Conservation (phyloP, 2,113 vertebrate species). For the Sinocyclocheilus anophthalmus region DNA sequence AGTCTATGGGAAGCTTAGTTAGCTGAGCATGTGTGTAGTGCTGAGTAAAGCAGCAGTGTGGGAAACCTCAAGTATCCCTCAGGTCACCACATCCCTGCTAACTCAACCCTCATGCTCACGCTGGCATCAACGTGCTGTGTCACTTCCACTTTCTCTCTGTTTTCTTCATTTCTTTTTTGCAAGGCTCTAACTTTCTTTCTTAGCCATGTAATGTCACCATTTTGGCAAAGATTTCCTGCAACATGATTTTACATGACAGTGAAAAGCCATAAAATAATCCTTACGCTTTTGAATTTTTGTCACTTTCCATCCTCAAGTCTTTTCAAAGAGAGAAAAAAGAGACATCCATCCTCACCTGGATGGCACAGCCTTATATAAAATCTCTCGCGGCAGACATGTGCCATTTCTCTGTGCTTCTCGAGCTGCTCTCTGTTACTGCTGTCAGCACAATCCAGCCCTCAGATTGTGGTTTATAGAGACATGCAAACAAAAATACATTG, state of each 20-base stretch:
- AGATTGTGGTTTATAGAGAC: constrained; percentile 11
- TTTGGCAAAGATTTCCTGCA: neutral
- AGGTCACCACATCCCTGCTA: constrained; percentile 53
- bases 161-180: constrained; percentile 14
- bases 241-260: neutral
- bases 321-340: neutral
- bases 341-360: neutral
- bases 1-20: constrained; percentile 1
- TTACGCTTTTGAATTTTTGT: neutral
- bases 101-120: constrained; percentile 63
- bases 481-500: neutral
- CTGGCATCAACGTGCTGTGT: constrained; percentile 37
- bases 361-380: neutral
- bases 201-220: neutral
- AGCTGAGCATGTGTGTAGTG: neutral
- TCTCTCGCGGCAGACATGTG: neutral
- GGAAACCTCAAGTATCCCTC: constrained; percentile 26
- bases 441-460: constrained; percentile 2
- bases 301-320: neutral
- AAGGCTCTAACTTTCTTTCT: constrained; percentile 30
- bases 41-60: constrained; percentile 30
- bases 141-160: constrained; percentile 7
- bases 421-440: neutral
- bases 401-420: neutral
- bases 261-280: neutral